A percentile compares a stretch with the other conserved stretches of the same genome.
Conservation (phyloP, 2,113 vertebrate genomes). For the Sphyrna mokarran region DNA sequence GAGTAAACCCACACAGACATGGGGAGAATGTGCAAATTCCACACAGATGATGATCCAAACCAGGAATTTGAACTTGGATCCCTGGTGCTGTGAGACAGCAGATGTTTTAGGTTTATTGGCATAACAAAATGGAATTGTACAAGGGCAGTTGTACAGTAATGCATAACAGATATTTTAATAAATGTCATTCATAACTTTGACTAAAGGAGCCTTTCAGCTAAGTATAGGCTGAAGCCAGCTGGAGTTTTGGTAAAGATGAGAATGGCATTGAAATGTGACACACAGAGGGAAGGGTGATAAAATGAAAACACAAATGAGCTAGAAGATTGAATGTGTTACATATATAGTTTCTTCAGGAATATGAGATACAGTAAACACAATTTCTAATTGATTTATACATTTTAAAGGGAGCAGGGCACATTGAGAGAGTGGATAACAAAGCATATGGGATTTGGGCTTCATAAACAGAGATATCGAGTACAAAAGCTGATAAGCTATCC, state of each 20-base stretch:
- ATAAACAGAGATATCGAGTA: too few relatives aligned
- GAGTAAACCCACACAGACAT: too few relatives aligned
- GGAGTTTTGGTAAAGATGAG: too few relatives aligned
- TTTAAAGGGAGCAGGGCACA: too few relatives aligned
- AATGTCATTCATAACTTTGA: background rate
- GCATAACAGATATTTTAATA: background rate
- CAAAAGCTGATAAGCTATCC: too few relatives aligned
- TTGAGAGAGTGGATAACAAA: too few relatives aligned
- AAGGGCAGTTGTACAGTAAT: background rate
- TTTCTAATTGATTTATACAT: background rate
- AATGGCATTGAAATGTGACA: background rate
- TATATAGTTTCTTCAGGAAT: background rate
- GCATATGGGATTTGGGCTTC: too few relatives aligned
- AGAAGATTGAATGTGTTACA: background rate
- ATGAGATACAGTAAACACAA: background rate
- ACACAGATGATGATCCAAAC: too few relatives aligned
- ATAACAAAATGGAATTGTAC: background rate
- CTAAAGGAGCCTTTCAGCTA: background rate
- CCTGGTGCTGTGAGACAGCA: too few relatives aligned
- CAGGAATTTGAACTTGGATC: too few relatives aligned
- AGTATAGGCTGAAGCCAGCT: too few relatives aligned
- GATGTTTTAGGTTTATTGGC: background rate
- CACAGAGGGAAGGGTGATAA: background rate
- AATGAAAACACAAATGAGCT: background rate
- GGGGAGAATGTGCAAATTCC: too few relatives aligned